These are phyloP conservation scores for Drosophila infuscata DNA, from an alignment of 2,888 invertebrate species.

Conservation along the genomic window DNA sequence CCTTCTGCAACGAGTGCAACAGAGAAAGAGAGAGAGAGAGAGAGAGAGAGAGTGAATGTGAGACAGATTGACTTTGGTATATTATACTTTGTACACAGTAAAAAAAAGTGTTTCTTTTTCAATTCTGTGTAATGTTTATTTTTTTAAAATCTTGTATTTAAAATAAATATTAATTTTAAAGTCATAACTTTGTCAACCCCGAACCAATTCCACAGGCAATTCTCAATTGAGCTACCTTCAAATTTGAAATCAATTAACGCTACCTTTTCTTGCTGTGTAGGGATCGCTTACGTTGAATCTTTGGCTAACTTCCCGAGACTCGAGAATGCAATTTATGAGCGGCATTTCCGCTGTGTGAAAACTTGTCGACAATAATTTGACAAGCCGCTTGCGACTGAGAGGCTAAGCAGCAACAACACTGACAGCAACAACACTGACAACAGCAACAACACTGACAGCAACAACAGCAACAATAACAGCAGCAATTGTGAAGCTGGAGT, in stretches of 20 bases:
- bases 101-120: background rate
- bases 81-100: background rate
- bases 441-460: slow-evolving; percentile 15
- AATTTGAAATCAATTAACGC: background rate
- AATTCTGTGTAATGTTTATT: background rate
- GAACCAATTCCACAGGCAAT: background rate
- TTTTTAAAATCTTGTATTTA: background rate
- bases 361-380: slow-evolving; percentile 55
- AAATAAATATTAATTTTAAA: background rate
- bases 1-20: slow-evolving; percentile 74
- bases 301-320: slow-evolving; percentile 20
- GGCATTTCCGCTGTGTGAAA: slow-evolving; percentile 58
- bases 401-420: slow-evolving; percentile 57
- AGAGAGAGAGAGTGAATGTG: background rate
- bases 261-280: background rate
- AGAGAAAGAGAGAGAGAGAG: background rate
- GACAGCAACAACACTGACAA: slow-evolving; percentile 16
- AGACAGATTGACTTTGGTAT: background rate
- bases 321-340: slow-evolving; percentile 72
- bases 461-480: slow-evolving; percentile 27
- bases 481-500: slow-evolving; percentile 43
- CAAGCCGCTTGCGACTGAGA: slow-evolving; percentile 39
- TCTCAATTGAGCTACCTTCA: background rate
- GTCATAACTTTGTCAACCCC: too few relatives aligned
- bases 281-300: slow-evolving; percentile 10